Base-by-base conservation (phyloP, 1,140 invertebrate species). In the Dendrolimus punctatus region DNA sequence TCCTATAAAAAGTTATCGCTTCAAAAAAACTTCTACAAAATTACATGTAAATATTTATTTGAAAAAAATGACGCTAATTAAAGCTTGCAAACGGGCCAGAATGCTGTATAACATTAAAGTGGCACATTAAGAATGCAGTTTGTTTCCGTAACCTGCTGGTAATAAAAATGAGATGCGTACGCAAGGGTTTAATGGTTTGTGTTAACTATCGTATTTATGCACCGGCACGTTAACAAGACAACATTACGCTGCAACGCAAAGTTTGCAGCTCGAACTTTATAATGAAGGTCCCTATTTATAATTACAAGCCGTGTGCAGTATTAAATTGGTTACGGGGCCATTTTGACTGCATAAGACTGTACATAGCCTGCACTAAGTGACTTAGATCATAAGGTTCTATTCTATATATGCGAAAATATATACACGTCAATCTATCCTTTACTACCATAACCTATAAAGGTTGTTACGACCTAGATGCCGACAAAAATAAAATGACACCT, bases 221-320 rank as follows among this genome's bases (percentile, higher is more conserved):
- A 57, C 49, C 46, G 51, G 55, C 63, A 71, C 68, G 68, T 45
- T 64, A 66, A 62, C 65, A 71, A 68, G 57, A 66, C 61, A 66
- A 61, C 57, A 64, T 66, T 58, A 66, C 59, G 63, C 54, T 68
- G 57, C 68, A 66, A 45, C 52, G 57, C 59, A 66, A 66, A 64
- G 56, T 62, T 58, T 46, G 51, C 50, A 51, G 55, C 51, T 52
- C 44, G 55, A 66, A 68, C 57, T 68, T 68, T 60, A 53, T 72
- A 68, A 72, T 66, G 62, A 68, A 72, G 64, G 63, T 46, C 50
- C 46, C 49, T 55, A 57, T 71, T 68, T 66, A 70, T 62, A 70
- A 66, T 66, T 60, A 47, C 50, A 57, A 61, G 56, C 57, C 49
- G 61, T 60, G 64, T 52, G 60, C 60, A 58, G 55, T 58, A 63